These are phyloP conservation scores for Talpa occidentalis DNA, from an alignment of 2,113 vertebrate species.

Conservation along the genomic window DNA sequence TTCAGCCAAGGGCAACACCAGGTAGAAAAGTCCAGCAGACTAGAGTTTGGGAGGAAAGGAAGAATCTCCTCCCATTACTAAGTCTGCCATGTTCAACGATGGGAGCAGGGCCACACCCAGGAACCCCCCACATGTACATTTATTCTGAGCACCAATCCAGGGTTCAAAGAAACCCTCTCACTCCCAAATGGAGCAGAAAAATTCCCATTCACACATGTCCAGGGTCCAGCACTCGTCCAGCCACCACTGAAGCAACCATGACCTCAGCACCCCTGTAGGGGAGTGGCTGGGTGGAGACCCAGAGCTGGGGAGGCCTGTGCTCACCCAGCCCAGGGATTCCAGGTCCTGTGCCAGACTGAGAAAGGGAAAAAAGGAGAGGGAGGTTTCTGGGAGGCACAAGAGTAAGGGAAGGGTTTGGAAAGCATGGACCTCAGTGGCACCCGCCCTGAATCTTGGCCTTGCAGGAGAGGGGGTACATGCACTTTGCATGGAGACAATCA, in stretches of 20 bases:
- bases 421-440: background rate
- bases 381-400: background rate
- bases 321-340: background rate
- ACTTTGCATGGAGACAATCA: background rate
- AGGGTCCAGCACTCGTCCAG: background rate
- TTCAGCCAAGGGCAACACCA: background rate
- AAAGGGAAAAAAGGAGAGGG: background rate
- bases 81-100: background rate
- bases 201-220: background rate
- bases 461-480: background rate
- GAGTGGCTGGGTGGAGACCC: background rate
- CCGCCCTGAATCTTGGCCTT: background rate
- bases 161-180: background rate
- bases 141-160: background rate
- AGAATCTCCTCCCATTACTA: background rate
- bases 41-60: background rate
- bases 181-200: background rate
- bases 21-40: background rate
- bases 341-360: background rate
- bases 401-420: background rate
- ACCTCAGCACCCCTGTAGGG: background rate
- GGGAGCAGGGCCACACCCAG: background rate
- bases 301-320: background rate
- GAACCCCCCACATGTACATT: background rate
- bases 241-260: rapidly evolving